A percentile compares a stretch with the other conserved stretches of the same genome.
phyloP scores from a whole-genome alignment of 2,888 invertebrate genomes.

The Zaprionus bogoriensis region DNA sequence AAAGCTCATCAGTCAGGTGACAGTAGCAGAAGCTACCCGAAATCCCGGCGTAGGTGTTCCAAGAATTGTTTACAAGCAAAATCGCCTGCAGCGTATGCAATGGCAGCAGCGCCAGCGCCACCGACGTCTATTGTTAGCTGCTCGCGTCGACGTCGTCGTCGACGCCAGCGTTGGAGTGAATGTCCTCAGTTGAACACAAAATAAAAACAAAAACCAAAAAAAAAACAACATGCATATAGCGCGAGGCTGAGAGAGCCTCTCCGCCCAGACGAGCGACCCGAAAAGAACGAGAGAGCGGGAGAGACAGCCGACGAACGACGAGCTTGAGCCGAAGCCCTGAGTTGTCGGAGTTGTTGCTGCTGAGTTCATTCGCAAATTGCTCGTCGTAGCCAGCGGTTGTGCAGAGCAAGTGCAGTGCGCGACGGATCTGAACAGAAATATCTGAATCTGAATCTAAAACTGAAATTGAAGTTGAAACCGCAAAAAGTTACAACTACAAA shows the following conservation, averaged over 20 bases:
- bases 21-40: conserved; percentile 72
- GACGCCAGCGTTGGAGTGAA: conserved; percentile 77
- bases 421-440: conserved; percentile 36
- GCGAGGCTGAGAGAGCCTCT: conserved; percentile 76
- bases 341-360: conserved; percentile 51
- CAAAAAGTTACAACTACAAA: conserved; percentile 49
- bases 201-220: conserved; percentile 70
- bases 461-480: conserved; percentile 15
- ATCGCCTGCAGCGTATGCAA: conserved; percentile 49
- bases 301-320: conserved; percentile 4
- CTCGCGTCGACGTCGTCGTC: conserved; percentile 34
- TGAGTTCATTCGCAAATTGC: conserved; percentile 83
- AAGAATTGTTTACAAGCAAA: conserved; percentile 71
- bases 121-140: conserved; percentile 74
- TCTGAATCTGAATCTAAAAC: conserved; percentile 21
- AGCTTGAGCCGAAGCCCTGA: conserved; percentile 27
- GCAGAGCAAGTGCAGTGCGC: conserved; percentile 64
- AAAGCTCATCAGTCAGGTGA: conserved; percentile 78
- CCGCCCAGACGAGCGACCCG: conserved; percentile 27
- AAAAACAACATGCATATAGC: conserved; percentile 78
- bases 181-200: conserved; percentile 82
- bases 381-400: conserved; percentile 82
- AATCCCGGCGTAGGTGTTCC: conserved; percentile 71
- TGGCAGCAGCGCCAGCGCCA: conserved; percentile 48
- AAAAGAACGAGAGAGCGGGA: conserved; percentile 13